These are phyloP conservation scores for Pycnonotus jocosus DNA, from an alignment of 2,113 vertebrate genomes.

Conservation along the genomic window DNA sequence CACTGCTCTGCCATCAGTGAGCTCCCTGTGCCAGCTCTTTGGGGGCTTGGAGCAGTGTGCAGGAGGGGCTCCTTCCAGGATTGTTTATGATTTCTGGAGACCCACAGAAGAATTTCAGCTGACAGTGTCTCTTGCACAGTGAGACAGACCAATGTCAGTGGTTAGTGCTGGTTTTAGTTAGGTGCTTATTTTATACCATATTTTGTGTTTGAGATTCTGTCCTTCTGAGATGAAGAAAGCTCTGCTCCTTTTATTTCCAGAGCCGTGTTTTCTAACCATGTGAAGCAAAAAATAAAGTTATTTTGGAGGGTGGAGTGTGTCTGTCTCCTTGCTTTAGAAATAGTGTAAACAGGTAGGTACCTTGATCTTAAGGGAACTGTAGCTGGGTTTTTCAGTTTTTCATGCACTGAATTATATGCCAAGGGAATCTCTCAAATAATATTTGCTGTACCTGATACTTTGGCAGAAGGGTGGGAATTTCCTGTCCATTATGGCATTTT, in stretches of 20 bases:
- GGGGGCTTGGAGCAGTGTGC: not conserved
- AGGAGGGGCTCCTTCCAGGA: conserved; percentile 8
- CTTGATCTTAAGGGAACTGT: not conserved
- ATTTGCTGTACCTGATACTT: not conserved
- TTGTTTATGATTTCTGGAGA: not conserved
- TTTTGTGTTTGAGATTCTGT: not conserved
- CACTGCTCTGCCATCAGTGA: not conserved
- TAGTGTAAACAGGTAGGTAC: not conserved
- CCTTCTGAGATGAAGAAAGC: not conserved
- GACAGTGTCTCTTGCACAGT: not conserved
- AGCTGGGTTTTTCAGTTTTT: not conserved
- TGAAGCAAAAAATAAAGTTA: not conserved
- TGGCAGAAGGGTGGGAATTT: not conserved
- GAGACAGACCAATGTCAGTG: not conserved
- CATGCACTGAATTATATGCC: not conserved
- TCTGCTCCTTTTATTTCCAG: not conserved
- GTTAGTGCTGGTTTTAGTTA: not conserved
- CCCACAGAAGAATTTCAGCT: not conserved
- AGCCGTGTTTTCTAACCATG: not conserved
- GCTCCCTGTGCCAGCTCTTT: not conserved
- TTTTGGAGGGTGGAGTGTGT: not conserved
- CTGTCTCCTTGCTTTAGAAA: not conserved
- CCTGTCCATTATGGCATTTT: not conserved
- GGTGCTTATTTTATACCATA: not conserved
- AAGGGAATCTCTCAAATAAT: not conserved